Conservation (phyloP, 2,888 invertebrate species). For the Aporophyla nigra region DNA sequence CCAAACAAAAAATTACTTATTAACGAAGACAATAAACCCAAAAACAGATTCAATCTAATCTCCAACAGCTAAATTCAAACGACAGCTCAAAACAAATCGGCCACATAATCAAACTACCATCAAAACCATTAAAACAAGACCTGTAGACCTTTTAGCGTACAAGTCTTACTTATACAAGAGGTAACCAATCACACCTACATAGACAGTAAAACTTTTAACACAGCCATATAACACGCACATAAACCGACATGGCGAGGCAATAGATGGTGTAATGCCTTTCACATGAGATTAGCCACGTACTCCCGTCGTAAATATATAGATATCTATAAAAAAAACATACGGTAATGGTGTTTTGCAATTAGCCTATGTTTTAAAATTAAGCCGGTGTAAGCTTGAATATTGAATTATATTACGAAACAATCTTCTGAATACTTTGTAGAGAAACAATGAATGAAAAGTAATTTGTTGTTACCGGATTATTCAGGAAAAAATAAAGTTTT, state of each 20-base stretch:
- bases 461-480: not conserved
- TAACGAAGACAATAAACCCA: slow-evolving; percentile 17
- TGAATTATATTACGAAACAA: not conserved
- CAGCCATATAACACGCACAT: slow-evolving; percentile 62
- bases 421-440: not conserved
- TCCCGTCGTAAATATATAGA: slow-evolving; percentile 50
- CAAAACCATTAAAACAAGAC: slow-evolving; percentile 22
- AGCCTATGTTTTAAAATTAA: slow-evolving; percentile 29
- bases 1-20: not conserved
- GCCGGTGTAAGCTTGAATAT: slow-evolving; percentile 27
- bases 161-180: slow-evolving; percentile 26
- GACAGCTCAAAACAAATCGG: slow-evolving; percentile 12
- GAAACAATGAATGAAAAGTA: not conserved
- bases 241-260: slow-evolving; percentile 49
- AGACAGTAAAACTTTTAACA: slow-evolving; percentile 66
- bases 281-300: slow-evolving; percentile 63
- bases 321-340: slow-evolving; percentile 48
- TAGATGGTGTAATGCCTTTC: slow-evolving; percentile 64
- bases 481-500: not conserved
- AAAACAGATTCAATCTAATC: slow-evolving; percentile 28
- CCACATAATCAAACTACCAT: rapidly evolving
- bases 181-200: slow-evolving; percentile 64
- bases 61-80: slow-evolving; percentile 25
- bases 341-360: slow-evolving; percentile 59
- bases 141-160: slow-evolving; percentile 37